A percentile compares a stretch with the other conserved stretches of the same genome.
Evolutionary conservation across 1,140 invertebrate species (phyloP).

Genomic region (Orius insidiosus): DNA sequence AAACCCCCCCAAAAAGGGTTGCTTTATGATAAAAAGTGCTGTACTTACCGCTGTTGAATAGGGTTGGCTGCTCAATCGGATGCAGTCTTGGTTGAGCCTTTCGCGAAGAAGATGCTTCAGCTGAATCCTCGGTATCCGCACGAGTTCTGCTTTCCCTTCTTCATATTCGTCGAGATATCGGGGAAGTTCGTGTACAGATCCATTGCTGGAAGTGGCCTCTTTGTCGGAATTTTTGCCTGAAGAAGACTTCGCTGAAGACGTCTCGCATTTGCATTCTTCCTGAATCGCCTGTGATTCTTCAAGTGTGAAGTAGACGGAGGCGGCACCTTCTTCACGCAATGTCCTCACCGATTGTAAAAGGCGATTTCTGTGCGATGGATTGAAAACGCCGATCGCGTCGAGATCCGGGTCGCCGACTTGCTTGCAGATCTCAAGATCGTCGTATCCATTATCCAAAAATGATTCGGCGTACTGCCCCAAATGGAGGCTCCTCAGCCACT

Average conservation of each 20-base stretch:
- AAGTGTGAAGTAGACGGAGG: conserved; percentile 80
- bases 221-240: conserved; percentile 27
- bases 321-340: conserved; percentile 75
- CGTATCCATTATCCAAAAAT: conserved; percentile 91
- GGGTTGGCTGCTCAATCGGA: conserved; percentile 68
- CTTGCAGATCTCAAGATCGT: conserved; percentile 90
- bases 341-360: conserved; percentile 69
- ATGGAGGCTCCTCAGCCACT: conserved; percentile 81
- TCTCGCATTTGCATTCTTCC: conserved; percentile 44
- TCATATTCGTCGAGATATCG: conserved; percentile 65
- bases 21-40: too few relatives aligned
- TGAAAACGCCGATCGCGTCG: conserved; percentile 84
- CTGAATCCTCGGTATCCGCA: conserved; percentile 61
- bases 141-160: conserved; percentile 63
- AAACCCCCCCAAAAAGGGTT: too few relatives aligned
- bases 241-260: conserved; percentile 28
- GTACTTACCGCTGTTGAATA: conserved; percentile 76
- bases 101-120: conserved; percentile 59
- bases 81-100: conserved; percentile 66
- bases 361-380: conserved; percentile 57
- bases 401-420: conserved; percentile 88
- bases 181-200: conserved; percentile 35
- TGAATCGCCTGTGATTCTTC: conserved; percentile 48
- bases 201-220: conserved; percentile 26
- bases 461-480: conserved; percentile 80